Conservation (phyloP, 2,797 vertebrate genomes). For the Sebastolobus alascanus region DNA sequence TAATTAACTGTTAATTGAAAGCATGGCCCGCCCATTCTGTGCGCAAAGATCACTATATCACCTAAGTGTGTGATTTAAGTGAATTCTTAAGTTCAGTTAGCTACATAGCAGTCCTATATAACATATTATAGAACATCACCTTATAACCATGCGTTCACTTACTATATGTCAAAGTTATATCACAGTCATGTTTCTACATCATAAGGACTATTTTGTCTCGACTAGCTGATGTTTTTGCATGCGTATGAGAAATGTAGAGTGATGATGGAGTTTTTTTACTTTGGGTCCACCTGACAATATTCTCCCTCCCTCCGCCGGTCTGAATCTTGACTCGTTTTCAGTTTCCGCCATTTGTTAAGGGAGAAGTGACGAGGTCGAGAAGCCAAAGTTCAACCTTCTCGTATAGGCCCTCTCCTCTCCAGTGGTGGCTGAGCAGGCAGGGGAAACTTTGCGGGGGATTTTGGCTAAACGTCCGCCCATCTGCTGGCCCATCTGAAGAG, state of each 20-base stretch:
- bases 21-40: not conserved
- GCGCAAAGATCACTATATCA: not conserved
- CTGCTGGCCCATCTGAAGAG: conserved; percentile 76
- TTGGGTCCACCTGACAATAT: not conserved
- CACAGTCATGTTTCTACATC: not conserved
- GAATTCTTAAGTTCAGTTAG: not conserved
- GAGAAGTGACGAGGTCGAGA: conserved; percentile 55
- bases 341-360: conserved; percentile 53
- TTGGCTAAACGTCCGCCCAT: conserved; percentile 77
- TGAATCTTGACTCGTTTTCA: conserved; percentile 28
- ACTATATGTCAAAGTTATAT: not conserved
- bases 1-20: not conserved
- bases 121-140: not conserved
- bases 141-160: not conserved
- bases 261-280: conserved; percentile 16
- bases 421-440: conserved; percentile 63
- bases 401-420: conserved; percentile 60
- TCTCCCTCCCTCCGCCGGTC: not conserved
- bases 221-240: not conserved
- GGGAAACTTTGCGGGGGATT: conserved; percentile 70
- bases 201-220: not conserved
- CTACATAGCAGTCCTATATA: not conserved
- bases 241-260: not conserved
- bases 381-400: conserved; percentile 64
- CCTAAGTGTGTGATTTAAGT: not conserved